phyloP scores from a whole-genome alignment of 1,140 invertebrate species.

The Cydia fagiglandana region DNA sequence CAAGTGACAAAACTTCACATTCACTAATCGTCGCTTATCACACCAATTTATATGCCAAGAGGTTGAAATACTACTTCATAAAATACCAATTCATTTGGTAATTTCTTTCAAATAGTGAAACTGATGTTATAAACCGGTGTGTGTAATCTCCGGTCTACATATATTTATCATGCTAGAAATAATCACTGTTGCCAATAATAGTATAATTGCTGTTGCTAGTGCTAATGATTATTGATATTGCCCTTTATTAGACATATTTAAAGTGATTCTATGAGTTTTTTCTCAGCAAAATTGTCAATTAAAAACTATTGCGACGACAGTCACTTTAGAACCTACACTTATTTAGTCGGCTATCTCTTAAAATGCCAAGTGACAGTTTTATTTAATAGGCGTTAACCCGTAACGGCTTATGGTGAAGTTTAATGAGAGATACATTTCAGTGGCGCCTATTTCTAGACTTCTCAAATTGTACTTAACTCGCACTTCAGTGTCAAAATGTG shows the following conservation, averaged over 20 bases:
- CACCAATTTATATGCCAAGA: neutral
- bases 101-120: constrained; percentile 2
- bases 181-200: no score
- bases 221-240: no score
- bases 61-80: neutral
- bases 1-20: constrained; percentile 6
- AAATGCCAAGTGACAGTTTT: no score
- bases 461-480: neutral
- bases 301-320: no score
- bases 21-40: constrained; percentile 7
- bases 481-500: neutral
- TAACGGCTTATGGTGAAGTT: neutral
- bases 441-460: no score
- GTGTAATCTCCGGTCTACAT: neutral
- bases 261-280: no score
- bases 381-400: no score
- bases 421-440: neutral
- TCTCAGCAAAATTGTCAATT: no score
- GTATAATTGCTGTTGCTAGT: no score
- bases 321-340: no score
- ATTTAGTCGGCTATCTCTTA: no score
- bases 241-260: no score
- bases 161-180: neutral
- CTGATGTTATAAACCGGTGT: neutral
- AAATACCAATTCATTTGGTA: neutral